Evolutionary conservation across 2,113 vertebrate species (phyloP).

Genomic region (Glaucidium brasilianum): DNA sequence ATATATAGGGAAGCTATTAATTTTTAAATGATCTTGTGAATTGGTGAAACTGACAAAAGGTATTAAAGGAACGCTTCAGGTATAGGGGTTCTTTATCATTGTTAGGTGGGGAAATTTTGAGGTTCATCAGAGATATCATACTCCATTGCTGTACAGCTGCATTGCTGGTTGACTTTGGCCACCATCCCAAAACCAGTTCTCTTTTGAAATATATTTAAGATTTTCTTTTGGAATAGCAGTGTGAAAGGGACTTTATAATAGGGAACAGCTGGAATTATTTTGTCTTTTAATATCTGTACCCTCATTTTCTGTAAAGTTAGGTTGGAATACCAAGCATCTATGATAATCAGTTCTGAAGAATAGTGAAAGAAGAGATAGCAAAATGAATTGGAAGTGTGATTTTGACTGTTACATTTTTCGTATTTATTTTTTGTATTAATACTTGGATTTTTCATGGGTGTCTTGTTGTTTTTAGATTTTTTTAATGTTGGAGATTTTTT

Average conservation of each 20-base stretch:
- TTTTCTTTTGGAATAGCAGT: neutral
- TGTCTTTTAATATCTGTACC: neutral
- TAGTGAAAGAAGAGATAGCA: neutral
- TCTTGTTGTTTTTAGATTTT: neutral
- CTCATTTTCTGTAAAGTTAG: neutral
- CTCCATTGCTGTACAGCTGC: neutral
- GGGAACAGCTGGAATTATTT: neutral
- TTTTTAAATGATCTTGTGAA: neutral
- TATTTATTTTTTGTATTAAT: neutral
- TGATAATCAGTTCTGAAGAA: neutral
- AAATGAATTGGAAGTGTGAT: neutral
- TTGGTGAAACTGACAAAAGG: neutral
- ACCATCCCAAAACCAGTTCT: neutral
- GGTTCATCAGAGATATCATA: neutral
- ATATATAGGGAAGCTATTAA: neutral
- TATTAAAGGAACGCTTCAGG: neutral
- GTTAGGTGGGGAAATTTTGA: neutral
- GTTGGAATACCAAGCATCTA: neutral
- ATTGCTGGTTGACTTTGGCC: neutral
- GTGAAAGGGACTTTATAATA: neutral
- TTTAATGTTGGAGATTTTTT: neutral
- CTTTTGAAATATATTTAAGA: neutral
- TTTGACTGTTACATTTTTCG: neutral
- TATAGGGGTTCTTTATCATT: neutral
- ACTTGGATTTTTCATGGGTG: neutral